These are phyloP conservation scores for Serrognathus titanus DNA, from an alignment of 2,888 invertebrate species.

Conservation along the genomic window DNA sequence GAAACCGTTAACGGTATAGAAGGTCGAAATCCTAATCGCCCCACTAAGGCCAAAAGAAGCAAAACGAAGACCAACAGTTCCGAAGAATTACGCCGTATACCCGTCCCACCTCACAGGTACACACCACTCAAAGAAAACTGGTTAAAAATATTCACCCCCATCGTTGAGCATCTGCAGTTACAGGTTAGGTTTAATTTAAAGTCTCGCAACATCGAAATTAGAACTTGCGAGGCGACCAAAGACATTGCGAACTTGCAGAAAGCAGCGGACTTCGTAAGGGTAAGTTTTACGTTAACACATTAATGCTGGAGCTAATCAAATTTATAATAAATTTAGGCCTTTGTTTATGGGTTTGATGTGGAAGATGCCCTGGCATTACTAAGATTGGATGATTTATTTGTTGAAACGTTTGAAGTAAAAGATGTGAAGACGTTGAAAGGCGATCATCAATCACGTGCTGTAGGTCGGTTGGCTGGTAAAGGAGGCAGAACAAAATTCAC, in stretches of 20 bases:
- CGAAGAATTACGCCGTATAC: constrained; percentile 66
- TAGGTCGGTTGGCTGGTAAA: constrained; percentile 97
- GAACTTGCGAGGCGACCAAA: constrained; percentile 64
- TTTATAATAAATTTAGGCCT: constrained; percentile 57
- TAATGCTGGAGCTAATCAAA: background rate
- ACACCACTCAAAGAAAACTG: constrained; percentile 94
- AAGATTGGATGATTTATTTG: constrained; percentile 91
- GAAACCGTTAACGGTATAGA: constrained; percentile 65
- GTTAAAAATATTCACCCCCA: constrained; percentile 94
- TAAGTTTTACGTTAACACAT: constrained; percentile 18
- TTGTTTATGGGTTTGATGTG: constrained; percentile 93
- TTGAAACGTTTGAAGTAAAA: constrained; percentile 95
- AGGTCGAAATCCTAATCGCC: constrained; percentile 48
- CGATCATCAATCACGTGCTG: constrained; percentile 92
- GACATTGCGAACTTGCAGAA: constrained; percentile 93
- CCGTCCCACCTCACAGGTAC: constrained; percentile 93
- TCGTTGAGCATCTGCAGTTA: constrained; percentile 91
- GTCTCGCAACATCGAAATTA: constrained; percentile 85
- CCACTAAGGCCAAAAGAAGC: constrained; percentile 25
- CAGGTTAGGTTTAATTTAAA: constrained; percentile 94
- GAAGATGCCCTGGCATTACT: constrained; percentile 94
- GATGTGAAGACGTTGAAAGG: constrained; percentile 95
- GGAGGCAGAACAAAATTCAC: constrained; percentile 96
- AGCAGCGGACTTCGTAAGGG: constrained; percentile 94
- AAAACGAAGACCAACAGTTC: constrained; percentile 50